Evolutionary conservation across 1,140 invertebrate genomes (phyloP).

Genomic region (Drosophila mayri): DNA sequence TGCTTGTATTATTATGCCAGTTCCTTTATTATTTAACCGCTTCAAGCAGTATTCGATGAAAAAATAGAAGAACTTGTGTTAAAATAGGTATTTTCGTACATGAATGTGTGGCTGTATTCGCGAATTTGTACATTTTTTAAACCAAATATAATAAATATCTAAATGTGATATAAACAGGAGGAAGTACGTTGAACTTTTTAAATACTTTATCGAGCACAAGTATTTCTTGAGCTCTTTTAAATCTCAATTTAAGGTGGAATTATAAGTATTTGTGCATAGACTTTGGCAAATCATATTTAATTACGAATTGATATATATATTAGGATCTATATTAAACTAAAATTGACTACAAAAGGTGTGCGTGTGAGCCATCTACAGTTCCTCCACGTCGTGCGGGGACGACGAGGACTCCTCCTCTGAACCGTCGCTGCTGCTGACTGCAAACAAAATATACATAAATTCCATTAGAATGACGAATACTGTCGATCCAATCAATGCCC

Average conservation of each 20-base stretch:
- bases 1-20: constrained; percentile 3
- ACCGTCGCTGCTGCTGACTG: constrained; percentile 32
- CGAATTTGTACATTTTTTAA: constrained; percentile 52
- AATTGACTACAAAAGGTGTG: constrained; percentile 61
- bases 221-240: neutral
- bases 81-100: constrained; percentile 22
- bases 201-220: neutral
- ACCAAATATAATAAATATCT: constrained; percentile 55
- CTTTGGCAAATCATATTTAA: constrained; percentile 37
- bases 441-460: constrained; percentile 63
- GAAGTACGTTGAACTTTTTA: neutral
- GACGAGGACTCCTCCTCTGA: constrained; percentile 12
- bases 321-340: constrained; percentile 60
- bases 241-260: neutral
- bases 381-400: constrained; percentile 40
- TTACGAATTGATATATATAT: constrained; percentile 31
- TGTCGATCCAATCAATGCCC: constrained; percentile 27
- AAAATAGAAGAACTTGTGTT: neutral
- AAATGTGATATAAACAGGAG: constrained; percentile 43
- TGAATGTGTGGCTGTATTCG: constrained; percentile 39
- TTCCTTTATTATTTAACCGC: constrained; percentile 28
- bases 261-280: neutral
- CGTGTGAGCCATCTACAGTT: constrained; percentile 45
- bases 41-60: constrained; percentile 62
- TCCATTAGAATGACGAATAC: constrained; percentile 40